A percentile compares a stretch with the other conserved stretches of the same genome.
Conservation (phyloP, 2,797 vertebrate species). For the Okamejei kenojei region DNA sequence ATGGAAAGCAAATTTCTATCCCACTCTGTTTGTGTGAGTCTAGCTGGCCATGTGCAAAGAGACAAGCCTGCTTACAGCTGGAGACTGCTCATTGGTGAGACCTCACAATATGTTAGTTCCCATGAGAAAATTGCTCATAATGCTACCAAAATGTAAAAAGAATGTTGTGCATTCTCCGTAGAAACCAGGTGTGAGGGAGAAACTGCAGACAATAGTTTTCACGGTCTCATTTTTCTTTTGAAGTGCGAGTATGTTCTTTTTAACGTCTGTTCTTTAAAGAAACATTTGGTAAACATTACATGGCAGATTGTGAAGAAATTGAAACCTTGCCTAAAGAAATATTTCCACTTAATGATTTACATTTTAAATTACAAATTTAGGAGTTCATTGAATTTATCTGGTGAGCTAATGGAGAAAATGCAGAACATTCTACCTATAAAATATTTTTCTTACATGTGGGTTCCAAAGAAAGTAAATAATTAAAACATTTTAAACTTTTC, state of each 20-base stretch:
- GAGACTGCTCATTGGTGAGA: background rate
- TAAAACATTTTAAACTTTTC: background rate
- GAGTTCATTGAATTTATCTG: background rate
- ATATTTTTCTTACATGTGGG: background rate
- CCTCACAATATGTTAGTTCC: slow-evolving; percentile 18
- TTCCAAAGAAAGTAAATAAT: background rate
- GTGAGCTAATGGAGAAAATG: background rate
- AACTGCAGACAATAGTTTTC: background rate
- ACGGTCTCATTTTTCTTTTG: slow-evolving; percentile 28
- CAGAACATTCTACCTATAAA: background rate
- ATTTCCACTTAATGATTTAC: background rate
- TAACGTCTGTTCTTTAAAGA: background rate
- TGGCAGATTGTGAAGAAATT: slow-evolving; percentile 17
- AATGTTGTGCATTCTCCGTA: background rate
- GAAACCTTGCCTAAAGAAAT: background rate
- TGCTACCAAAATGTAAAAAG: slow-evolving; percentile 29
- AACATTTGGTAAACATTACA: slow-evolving; percentile 30
- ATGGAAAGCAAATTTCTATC: too few species aligned
- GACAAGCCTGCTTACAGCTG: background rate
- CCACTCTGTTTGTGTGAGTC: background rate
- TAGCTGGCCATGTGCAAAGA: background rate
- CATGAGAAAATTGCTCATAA: slow-evolving; percentile 20
- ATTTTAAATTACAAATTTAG: slow-evolving; percentile 29
- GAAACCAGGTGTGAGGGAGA: slow-evolving; percentile 16
- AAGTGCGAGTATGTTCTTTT: background rate